A percentile compares a stretch with the other conserved stretches of the same genome.
These are phyloP conservation scores for Onychorhynchus coronatus DNA, from an alignment of 2,113 vertebrate genomes.

Conservation along the genomic window DNA sequence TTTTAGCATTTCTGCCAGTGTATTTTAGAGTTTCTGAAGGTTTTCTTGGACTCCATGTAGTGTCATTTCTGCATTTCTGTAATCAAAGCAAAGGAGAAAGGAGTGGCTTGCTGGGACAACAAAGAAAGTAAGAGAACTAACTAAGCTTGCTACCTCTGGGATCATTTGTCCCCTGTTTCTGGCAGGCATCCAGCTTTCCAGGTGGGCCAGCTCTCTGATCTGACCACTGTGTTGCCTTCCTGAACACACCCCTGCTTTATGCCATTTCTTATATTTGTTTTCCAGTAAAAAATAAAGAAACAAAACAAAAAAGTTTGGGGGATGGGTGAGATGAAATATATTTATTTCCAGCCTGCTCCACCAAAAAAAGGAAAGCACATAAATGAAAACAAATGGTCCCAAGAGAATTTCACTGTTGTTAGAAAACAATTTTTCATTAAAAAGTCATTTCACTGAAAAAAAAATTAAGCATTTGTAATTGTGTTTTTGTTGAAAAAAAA, in stretches of 20 bases:
- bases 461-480: neutral
- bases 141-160: neutral
- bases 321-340: neutral
- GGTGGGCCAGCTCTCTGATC: neutral
- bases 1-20: neutral
- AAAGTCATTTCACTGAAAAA: neutral
- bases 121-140: neutral
- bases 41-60: neutral
- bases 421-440: neutral
- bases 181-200: neutral
- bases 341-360: neutral
- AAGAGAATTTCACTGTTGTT: neutral
- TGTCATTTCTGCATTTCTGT: neutral
- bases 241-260: neutral
- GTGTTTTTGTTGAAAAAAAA: constrained; percentile 15
- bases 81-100: neutral
- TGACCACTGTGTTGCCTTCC: neutral
- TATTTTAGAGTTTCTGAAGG: neutral
- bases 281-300: neutral
- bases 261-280: neutral
- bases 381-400: neutral
- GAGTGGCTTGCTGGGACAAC: neutral
- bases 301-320: neutral
- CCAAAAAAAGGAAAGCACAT: neutral
- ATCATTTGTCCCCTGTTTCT: neutral